phyloP scores from a whole-genome alignment of 2,888 invertebrate species.

The Pinctada fucata region DNA sequence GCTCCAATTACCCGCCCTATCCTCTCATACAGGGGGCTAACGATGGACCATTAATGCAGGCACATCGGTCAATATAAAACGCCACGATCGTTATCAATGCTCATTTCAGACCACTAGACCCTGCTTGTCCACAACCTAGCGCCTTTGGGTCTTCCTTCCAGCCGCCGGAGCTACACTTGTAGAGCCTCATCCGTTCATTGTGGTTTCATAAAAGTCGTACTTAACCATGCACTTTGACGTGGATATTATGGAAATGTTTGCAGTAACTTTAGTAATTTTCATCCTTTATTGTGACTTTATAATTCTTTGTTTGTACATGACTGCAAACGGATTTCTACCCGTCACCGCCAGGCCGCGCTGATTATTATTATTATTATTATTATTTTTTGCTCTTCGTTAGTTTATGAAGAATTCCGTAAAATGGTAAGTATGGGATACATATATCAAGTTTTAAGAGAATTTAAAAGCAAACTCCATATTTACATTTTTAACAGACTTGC shows the following conservation, averaged over 20 bases:
- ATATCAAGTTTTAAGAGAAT: no score
- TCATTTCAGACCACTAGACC: neutral
- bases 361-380: no score
- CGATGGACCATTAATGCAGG: neutral
- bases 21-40: neutral
- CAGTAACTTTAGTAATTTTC: neutral
- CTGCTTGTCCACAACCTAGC: no score
- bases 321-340: no score
- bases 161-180: no score
- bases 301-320: neutral
- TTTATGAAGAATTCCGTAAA: no score
- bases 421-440: no score
- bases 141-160: no score
- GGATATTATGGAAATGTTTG: neutral
- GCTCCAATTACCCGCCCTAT: neutral
- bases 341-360: no score
- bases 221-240: slow-evolving; percentile 8
- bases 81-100: neutral
- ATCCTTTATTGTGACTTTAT: neutral
- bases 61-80: slow-evolving; percentile 3
- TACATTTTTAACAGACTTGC: neutral
- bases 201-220: neutral
- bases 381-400: no score
- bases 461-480: no score
- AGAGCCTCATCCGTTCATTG: no score